phyloP scores from a whole-genome alignment of 2,888 invertebrate genomes.

The Anarsia innoxiella region DNA sequence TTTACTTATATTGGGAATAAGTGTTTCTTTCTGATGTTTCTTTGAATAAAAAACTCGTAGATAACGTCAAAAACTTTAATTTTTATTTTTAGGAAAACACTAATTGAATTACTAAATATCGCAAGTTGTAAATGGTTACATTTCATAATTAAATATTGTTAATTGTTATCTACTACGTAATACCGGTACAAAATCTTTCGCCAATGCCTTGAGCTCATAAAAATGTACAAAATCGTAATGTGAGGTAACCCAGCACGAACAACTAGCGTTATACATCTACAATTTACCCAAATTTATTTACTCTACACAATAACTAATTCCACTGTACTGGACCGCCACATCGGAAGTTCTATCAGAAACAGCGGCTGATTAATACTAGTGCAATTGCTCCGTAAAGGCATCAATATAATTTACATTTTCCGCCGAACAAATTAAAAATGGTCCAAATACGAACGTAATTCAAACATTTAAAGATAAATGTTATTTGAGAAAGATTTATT shows the following conservation, averaged over 20 bases:
- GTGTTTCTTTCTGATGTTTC: no score
- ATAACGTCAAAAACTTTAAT: constrained; percentile 16
- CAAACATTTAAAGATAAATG: not conserved
- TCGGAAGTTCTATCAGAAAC: no score
- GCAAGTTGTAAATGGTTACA: constrained; percentile 62
- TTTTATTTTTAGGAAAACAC: constrained; percentile 51
- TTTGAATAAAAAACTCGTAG: constrained; percentile 3
- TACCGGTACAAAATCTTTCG: constrained; percentile 59
- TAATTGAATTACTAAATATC: constrained; percentile 41
- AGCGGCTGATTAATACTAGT: no score
- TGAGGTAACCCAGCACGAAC: constrained; percentile 33
- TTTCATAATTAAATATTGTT: constrained; percentile 49
- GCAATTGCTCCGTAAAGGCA: no score
- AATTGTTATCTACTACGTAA: constrained; percentile 29
- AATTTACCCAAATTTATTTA: constrained; percentile 21
- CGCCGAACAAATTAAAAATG: not conserved
- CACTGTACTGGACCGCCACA: no score
- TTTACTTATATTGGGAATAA: constrained; percentile 24
- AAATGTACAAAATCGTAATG: constrained; percentile 64
- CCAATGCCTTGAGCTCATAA: constrained; percentile 54
- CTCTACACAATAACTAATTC: constrained; percentile 8
- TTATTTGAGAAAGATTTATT: not conserved
- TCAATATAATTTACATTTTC: no score
- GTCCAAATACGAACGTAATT: not conserved
- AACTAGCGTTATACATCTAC: constrained; percentile 33